Percentiles rank a stretch among this genome's conserved stretches.
Evolutionary conservation across 2,113 vertebrate genomes (phyloP).

Genomic region (human): GRCh38 chr5:171790001-171790500

Average conservation of each 20-base stretch:
- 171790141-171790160: background rate
- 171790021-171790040: background rate
- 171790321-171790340: accelerated
- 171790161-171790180: background rate
- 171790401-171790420: background rate
- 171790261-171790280: conserved; percentile 57
- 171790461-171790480: conserved; percentile 27
- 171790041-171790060: background rate
- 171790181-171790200: background rate
- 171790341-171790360: background rate
- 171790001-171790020: background rate
- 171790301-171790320: background rate
- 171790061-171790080: background rate
- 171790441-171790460: background rate
- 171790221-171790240: conserved; percentile 49
- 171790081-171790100: background rate
- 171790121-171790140: accelerated
- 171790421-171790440: background rate
- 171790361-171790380: background rate
- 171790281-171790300: conserved; percentile 45
- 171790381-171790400: background rate
- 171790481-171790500: conserved; percentile 66
- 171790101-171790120: background rate
- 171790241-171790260: conserved; percentile 65
- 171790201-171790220: background rate